Evolutionary conservation across 2,888 invertebrate genomes (phyloP), one percentile per base, ranked within the genome.

Genomic region (Eupithecia inturbata): DNA sequence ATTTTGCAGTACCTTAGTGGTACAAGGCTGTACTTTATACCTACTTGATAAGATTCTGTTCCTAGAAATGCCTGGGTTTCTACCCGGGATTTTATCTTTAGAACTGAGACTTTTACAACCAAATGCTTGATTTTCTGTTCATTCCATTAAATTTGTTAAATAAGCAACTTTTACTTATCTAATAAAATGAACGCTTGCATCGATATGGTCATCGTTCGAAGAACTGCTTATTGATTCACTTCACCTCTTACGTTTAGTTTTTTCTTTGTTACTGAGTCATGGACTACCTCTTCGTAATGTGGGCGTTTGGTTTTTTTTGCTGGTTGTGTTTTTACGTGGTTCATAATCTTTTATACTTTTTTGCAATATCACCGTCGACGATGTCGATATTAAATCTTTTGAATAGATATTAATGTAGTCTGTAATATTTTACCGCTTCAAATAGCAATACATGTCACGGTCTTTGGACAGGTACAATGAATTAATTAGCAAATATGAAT

Each of bases 211-310:
- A 74, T 73, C 71, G 68, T 78, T 75, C 77, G 70, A 71, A 75
- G 78, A 79, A 79, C 53, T 67, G 31, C 39, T 67, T 64, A 73
- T 77, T 78, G 77, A 78, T 71, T 76, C 78, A 78, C 70, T 70
- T 33, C 12, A 72, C 57, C 71, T 72, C 66, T 78, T 71, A 53
- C 74, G 36, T 74, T 16, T 36, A 36, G n/a, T 71, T 64, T 72
- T 73, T 66, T 64, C 49, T 53, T 60, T 49, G 49, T 71, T 67
- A 66, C 70, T 77, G 78, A 78, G 36, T 78, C 78, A 78, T 66
- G 28, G 39, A 62, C 62, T 74, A 41, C 70, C 45, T 49, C 64
- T 72, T 66, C 36, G 39, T 69, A 22, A 64, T 53, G 36, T 68
- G 39, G 68, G 63, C 36, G 66, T 49, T 39, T 69, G 68, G 49